Base-by-base conservation (phyloP, 2,113 vertebrate species). In the Oreochromis niloticus region DNA sequence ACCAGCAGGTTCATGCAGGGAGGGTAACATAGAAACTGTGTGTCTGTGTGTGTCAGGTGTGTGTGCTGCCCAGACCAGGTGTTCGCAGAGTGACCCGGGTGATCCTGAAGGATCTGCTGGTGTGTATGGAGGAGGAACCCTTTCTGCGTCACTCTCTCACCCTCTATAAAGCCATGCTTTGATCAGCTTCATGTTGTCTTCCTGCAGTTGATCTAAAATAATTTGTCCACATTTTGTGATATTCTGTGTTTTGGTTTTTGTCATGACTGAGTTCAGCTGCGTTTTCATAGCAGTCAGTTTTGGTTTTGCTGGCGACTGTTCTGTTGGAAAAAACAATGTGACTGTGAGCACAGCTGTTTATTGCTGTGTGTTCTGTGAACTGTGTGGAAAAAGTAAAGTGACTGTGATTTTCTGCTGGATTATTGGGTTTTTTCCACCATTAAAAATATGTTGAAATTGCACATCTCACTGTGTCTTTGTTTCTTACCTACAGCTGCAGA, bases 101-200 rank as follows among this genome's bases (percentile, higher is more conserved):
- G 90, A 97, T 96, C 93, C 96, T 99, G 95, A 97, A 96, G 96
- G 98, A 99, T 94, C 95, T 99, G 94, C 94, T 98, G 91, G 96
- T 98, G 95, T 98, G 97, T 90, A 97, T 99, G 98, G 98, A 99
- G 91, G 97, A 99, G 91, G 98, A 99, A 55, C 96, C 85, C 79
- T 95, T 96, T 27, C 95, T 97, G 80, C 96, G 95, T 46, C 97
- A 96, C 91, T 98, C 98, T 22, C 96, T 97, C n/a, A 84, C 92
- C 39, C 95, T 99, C n/a, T 99, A 99, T 95, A 97, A 88, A 89
- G 97, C 97, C 41, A 97, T 98, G 94, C 94, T 98, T 80, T 97
- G 97, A 95, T 75, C 68, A 17, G 9, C 41, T 7, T 1, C 9
- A n/a, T 9, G 7, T 3, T 7, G 41, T 19, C 9, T 2, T 7